Evolutionary conservation across 1,140 invertebrate genomes (phyloP).

Genomic region (Pachypsylla venusta): DNA sequence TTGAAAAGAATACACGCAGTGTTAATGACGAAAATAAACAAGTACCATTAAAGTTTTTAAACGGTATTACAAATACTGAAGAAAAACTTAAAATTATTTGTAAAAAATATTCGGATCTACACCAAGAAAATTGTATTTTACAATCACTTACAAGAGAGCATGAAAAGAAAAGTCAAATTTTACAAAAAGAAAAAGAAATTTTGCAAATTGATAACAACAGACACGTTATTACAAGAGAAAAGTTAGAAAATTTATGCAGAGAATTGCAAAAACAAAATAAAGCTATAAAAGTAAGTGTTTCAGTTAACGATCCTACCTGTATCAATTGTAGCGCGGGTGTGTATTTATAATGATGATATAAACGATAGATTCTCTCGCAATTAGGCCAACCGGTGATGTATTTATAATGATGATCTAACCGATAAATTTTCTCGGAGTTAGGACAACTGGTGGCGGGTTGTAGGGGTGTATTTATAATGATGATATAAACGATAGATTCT

Average conservation of each 20-base stretch:
- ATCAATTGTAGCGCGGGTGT: no score
- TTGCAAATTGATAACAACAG: constrained; percentile 68
- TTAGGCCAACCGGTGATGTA: no score
- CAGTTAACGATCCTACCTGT: no score
- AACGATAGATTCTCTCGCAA: no score
- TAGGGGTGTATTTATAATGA: no score
- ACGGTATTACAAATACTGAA: constrained; percentile 46
- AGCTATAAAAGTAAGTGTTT: constrained; percentile 55
- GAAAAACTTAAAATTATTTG: constrained; percentile 58
- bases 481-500: no score
- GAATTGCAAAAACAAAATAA: constrained; percentile 85
- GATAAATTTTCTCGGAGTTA: no score
- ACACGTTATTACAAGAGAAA: constrained; percentile 58
- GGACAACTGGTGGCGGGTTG: no score
- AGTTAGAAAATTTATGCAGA: constrained; percentile 72
- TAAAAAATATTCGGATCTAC: constrained; percentile 59
- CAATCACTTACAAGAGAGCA: constrained; percentile 38
- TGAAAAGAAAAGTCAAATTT: constrained; percentile 44
- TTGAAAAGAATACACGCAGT: no score
- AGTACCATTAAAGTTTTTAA: constrained; percentile 48
- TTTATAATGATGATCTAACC: no score
- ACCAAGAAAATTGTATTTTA: constrained; percentile 41
- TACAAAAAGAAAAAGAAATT: constrained; percentile 66
- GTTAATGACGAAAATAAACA: no score
- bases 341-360: no score